Conservation (phyloP, 2,113 vertebrate species). For the Corydoras sp. region DNA sequence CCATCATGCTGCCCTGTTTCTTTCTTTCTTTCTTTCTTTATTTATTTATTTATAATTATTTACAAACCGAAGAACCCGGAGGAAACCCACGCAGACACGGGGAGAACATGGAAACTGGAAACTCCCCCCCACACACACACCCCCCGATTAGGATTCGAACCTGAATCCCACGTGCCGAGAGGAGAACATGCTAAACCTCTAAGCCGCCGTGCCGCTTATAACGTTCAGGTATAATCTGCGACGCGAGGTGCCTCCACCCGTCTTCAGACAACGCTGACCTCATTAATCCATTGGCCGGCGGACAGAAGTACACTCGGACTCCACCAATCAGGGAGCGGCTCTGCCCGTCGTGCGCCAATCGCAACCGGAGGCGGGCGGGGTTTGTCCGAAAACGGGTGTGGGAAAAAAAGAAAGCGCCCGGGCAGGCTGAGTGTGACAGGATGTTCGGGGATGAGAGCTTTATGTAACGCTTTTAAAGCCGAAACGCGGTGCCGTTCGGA, state of each 20-base stretch:
- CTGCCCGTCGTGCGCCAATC: neutral
- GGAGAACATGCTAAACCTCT: too few species aligned
- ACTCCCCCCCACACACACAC: too few species aligned
- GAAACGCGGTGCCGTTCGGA: neutral
- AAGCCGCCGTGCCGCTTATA: too few species aligned
- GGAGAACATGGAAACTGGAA: too few species aligned
- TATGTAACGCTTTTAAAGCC: neutral
- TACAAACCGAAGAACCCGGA: too few species aligned
- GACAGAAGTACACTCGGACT: fast-evolving
- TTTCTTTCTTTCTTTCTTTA: too few species aligned
- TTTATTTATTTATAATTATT: too few species aligned
- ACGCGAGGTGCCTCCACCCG: neutral
- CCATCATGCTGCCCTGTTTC: too few species aligned
- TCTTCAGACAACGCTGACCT: neutral
- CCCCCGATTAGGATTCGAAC: too few species aligned
- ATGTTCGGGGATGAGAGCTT: neutral
- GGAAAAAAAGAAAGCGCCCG: neutral
- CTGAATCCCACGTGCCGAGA: too few species aligned
- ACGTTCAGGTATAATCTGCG: too few species aligned
- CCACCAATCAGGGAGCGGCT: neutral
- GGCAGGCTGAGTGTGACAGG: neutral
- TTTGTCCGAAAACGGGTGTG: neutral
- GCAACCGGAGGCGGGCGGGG: neutral
- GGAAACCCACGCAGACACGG: too few species aligned
- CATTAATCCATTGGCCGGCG: neutral